Percentiles rank a stretch among this genome's conserved stretches.
Conservation (phyloP, 2,888 invertebrate genomes). For the Aspidiotus destructor region DNA sequence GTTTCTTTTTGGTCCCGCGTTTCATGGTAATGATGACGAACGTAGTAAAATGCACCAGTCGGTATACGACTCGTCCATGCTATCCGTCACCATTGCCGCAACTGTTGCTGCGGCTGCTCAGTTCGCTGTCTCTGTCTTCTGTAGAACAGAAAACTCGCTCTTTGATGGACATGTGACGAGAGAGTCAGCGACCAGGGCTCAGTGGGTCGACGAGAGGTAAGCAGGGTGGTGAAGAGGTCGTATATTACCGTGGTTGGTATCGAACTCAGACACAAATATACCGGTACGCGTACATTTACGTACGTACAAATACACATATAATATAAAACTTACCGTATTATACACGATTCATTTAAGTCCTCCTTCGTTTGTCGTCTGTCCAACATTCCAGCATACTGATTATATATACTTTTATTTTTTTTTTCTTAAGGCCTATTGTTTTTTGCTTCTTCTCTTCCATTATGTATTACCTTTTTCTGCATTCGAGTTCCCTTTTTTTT, state of each 20-base stretch:
- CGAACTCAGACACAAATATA: conserved; percentile 18
- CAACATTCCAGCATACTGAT: conserved; percentile 30
- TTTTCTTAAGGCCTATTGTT: conserved; percentile 31
- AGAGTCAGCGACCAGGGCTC: conserved; percentile 3
- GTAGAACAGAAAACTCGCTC: conserved; percentile 21
- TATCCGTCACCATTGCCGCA: too few species aligned
- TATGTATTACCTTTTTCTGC: conserved; percentile 27
- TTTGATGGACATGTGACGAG: conserved; percentile 31
- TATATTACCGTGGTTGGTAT: conserved; percentile 21
- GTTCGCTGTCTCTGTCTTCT: neutral
- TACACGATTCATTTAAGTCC: conserved; percentile 31
- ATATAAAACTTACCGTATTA: neutral
- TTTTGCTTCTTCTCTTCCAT: conserved; percentile 27
- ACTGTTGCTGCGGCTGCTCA: neutral
- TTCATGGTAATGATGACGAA: conserved; percentile 13
- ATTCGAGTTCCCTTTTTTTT: conserved; percentile 10
- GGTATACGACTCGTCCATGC: neutral
- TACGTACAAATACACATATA: conserved; percentile 7
- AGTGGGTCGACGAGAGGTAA: conserved; percentile 2
- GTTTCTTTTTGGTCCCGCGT: neutral
- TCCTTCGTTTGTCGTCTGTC: conserved; percentile 31
- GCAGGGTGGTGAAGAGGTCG: conserved; percentile 1
- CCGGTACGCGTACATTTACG: neutral
- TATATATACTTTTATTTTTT: conserved; percentile 11
- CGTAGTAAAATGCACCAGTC: neutral